Percentiles rank a stretch among this genome's conserved stretches.
phyloP scores from a whole-genome alignment of 2,113 vertebrate genomes.

The Podocnemis expansa region DNA sequence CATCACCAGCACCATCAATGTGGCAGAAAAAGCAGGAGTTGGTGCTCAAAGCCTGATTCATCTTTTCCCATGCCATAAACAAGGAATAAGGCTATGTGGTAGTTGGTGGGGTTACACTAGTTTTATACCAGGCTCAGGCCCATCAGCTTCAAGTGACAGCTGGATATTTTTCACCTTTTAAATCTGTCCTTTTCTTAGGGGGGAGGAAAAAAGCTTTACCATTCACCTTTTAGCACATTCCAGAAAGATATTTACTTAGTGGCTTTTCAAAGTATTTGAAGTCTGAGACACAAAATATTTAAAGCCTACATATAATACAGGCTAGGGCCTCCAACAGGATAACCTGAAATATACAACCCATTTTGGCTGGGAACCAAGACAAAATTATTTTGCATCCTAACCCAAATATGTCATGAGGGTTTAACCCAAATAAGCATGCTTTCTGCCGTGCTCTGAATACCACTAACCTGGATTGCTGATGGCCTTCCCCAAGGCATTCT shows the following conservation, averaged over 20 bases:
- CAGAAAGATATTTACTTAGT: neutral
- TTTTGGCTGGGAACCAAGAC: slow-evolving; percentile 31
- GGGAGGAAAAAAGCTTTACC: neutral
- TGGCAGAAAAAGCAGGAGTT: neutral
- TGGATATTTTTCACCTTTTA: neutral
- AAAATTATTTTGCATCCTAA: neutral
- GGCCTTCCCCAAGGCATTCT: neutral
- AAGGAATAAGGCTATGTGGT: neutral
- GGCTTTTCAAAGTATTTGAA: neutral
- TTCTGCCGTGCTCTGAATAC: neutral
- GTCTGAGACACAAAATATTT: neutral
- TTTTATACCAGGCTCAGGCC: neutral
- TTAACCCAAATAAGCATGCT: neutral
- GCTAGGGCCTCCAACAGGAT: neutral
- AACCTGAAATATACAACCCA: slow-evolving; percentile 1
- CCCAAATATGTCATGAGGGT: neutral
- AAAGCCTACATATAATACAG: neutral
- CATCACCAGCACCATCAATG: rapidly evolving
- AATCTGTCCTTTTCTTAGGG: neutral
- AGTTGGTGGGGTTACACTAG: neutral
- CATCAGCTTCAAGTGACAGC: neutral
- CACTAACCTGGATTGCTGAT: neutral
- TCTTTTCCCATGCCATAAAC: neutral
- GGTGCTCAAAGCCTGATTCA: neutral
- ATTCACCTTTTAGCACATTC: neutral